Base-by-base conservation (phyloP, 2,888 invertebrate genomes). In the Busseola fusca region DNA sequence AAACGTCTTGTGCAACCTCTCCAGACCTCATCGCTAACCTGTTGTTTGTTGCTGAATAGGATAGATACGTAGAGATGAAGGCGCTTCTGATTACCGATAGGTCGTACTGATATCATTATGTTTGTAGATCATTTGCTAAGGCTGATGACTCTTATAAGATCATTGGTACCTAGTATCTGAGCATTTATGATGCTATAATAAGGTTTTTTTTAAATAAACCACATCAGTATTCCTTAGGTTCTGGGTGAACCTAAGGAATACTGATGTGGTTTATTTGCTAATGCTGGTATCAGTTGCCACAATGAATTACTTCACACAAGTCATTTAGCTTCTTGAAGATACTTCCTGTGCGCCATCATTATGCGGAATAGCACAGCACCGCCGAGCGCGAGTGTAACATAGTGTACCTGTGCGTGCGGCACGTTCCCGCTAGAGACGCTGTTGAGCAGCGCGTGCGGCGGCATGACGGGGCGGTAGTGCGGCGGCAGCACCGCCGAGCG, bases 401-500 rank as follows among this genome's bases (percentile, higher is more conserved):
- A n/a, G 5, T 3, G 18, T 62, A 96, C 96, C 88, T 91, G 87
- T 14, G 89, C 88, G 79, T 97, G 96, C 72, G 97, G 93, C 78
- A 97, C 96, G 84, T 96, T 97, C 21, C 97, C 96, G 80, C 97
- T 96, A 65, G 97, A 97, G n/a, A 96, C 95, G 74, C 97, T 97
- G 87, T 96, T 96, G 87, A 96, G 91, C 68, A 96, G 91, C 76
- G 93, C 91, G 83, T 94, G 93, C 73, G 93, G 93, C 78, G 93
- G 95, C 93, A 94, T 89, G 83, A 93, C 94, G 78, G 95, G 95
- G 81, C 95, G 93, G 88, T 93, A 95, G 89, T 95, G 95, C 76
- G 94, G 95, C 83, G 94, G 97, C 86, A 97, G 96, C 87, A 98
- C 97, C 85, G 97, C 98, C 42, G 97, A 97, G 81, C 97, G 97